Percentiles rank a stretch among this genome's conserved stretches.
Evolutionary conservation across 35 echinoderm and acorn worm genomes (phyloP).

Genomic region (Apostichopus parvimensis): DNA sequence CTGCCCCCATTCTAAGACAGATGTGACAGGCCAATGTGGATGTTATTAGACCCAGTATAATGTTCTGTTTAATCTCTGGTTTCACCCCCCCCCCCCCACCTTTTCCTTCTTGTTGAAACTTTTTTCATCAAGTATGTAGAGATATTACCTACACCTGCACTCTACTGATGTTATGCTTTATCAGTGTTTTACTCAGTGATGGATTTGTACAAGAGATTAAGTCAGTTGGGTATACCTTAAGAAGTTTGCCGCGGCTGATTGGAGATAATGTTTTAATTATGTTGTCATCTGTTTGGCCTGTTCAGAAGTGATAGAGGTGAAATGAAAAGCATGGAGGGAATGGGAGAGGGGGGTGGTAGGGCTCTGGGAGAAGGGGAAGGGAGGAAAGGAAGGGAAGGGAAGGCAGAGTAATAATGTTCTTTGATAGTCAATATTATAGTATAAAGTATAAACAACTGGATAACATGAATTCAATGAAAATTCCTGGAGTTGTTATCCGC

Average conservation of each 20-base stretch:
- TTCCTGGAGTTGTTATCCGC: too few relatives aligned
- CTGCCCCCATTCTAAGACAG: not conserved
- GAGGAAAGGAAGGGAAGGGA: not conserved
- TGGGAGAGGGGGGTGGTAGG: not conserved
- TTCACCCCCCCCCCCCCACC: not conserved
- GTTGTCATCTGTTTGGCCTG: not conserved
- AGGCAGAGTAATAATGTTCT: too few relatives aligned
- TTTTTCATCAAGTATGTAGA: not conserved
- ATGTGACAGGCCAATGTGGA: conserved; percentile 14
- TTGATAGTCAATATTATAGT: too few relatives aligned
- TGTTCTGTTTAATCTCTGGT: not conserved
- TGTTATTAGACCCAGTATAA: not conserved
- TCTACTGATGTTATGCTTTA: not conserved
- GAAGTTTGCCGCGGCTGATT: not conserved
- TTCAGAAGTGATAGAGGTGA: not conserved
- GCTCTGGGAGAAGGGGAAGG: not conserved
- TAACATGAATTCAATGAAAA: too few relatives aligned
- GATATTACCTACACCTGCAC: not conserved
- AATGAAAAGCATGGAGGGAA: not conserved
- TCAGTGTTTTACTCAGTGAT: not conserved
- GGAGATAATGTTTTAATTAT: not conserved
- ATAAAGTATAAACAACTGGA: too few relatives aligned
- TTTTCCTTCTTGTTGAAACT: not conserved
- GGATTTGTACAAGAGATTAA: not conserved
- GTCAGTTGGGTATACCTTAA: not conserved